These are phyloP conservation scores for Timema cristinae DNA, from an alignment of 2,888 invertebrate species.

Conservation along the genomic window DNA sequence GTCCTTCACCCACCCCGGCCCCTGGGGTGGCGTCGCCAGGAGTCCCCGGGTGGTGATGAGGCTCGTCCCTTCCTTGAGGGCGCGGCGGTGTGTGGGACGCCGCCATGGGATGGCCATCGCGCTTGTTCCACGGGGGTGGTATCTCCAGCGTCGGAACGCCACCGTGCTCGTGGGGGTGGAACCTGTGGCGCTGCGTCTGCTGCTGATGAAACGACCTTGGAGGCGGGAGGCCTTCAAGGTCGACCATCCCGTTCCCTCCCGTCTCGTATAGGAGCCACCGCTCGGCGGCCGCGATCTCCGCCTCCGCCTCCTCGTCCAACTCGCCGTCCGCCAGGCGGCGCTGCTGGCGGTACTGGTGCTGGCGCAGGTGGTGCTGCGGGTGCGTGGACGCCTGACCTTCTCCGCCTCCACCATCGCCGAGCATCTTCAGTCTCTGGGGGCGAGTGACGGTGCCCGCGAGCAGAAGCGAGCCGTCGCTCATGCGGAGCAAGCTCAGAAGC, in stretches of 20 bases:
- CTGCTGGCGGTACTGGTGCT: constrained; percentile 37
- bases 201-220: constrained; percentile 18
- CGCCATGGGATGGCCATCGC: constrained; percentile 19
- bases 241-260: constrained; percentile 24
- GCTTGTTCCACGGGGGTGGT: constrained; percentile 27
- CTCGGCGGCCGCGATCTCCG: constrained; percentile 26
- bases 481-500: constrained; percentile 41
- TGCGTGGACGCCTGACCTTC: constrained; percentile 27
- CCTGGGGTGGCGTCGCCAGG: constrained; percentile 52
- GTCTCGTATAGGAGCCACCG: constrained; percentile 27
- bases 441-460: constrained; percentile 38
- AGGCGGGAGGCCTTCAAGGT: constrained; percentile 25
- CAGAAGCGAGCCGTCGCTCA: constrained; percentile 38
- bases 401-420: constrained; percentile 29
- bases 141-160: constrained; percentile 15
- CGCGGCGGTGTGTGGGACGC: constrained; percentile 7
- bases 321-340: constrained; percentile 25
- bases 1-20: constrained; percentile 5
- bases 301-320: constrained; percentile 22
- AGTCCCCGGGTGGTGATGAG: constrained; percentile 47
- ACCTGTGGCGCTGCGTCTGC: constrained; percentile 13
- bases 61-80: constrained; percentile 2
- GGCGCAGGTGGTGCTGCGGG: constrained; percentile 35
- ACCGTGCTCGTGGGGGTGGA: constrained; percentile 12
- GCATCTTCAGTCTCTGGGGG: constrained; percentile 41